Conservation (phyloP, 2,888 invertebrate species). For the Silvanus unidentatus region DNA sequence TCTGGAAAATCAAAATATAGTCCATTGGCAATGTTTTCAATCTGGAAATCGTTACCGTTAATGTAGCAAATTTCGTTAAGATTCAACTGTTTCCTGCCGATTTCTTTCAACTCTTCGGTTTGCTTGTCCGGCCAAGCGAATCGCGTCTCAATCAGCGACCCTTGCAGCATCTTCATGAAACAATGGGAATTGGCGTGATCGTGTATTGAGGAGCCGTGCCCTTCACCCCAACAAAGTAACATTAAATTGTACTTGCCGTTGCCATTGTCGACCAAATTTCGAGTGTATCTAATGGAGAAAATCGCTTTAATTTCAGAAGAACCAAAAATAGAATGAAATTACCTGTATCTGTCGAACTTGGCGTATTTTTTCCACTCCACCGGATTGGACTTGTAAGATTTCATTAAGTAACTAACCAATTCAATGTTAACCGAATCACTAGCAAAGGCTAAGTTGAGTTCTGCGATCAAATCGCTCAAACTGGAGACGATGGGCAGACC, state of each 20-base stretch:
- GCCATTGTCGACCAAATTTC: slow-evolving; percentile 92
- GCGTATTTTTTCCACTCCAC: slow-evolving; percentile 92
- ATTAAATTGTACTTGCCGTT: slow-evolving; percentile 97
- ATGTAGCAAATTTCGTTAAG: slow-evolving; percentile 88
- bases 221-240: slow-evolving; percentile 97
- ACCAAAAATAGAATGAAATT: no score
- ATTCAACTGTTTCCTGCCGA: slow-evolving; percentile 58
- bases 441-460: slow-evolving; percentile 71
- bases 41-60: slow-evolving; percentile 60
- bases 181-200: slow-evolving; percentile 96
- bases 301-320: no score
- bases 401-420: slow-evolving; percentile 75
- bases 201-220: slow-evolving; percentile 91
- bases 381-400: slow-evolving; percentile 77
- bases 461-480: slow-evolving; percentile 59
- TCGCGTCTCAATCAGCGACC: slow-evolving; percentile 74
- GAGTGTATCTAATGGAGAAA: slow-evolving; percentile 87
- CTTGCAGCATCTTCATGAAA: slow-evolving; percentile 92
- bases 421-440: slow-evolving; percentile 84
- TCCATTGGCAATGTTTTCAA: background rate
- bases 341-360: slow-evolving; percentile 90
- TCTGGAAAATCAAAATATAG: slow-evolving; percentile 62
- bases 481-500: slow-evolving; percentile 41
- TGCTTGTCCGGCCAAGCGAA: slow-evolving; percentile 70
- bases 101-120: slow-evolving; percentile 44